A percentile compares a stretch with the other conserved stretches of the same genome.
Evolutionary conservation across 2,113 vertebrate genomes (phyloP).

Genomic region (Bos indicus): DNA sequence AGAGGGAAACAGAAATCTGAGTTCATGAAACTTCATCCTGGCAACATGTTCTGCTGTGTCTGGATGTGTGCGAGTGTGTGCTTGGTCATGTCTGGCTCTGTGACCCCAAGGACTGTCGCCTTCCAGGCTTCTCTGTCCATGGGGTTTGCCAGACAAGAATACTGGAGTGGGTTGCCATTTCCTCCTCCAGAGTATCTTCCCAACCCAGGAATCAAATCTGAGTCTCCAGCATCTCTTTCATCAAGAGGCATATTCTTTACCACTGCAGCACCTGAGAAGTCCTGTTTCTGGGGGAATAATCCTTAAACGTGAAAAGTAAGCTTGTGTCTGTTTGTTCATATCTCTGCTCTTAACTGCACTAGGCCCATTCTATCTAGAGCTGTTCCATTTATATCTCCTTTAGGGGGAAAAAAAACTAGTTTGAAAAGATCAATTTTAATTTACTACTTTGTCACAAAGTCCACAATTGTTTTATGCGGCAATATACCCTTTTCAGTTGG

Average conservation of each 20-base stretch:
- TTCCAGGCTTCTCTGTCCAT: not conserved
- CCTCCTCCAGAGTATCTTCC: not conserved
- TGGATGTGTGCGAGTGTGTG: not conserved
- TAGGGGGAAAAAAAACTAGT: not conserved
- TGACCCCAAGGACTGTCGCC: rapidly evolving
- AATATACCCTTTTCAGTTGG: not conserved
- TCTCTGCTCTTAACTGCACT: not conserved
- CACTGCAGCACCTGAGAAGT: not conserved
- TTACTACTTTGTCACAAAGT: not conserved
- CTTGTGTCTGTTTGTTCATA: not conserved
- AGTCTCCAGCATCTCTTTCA: not conserved
- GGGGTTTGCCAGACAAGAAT: not conserved
- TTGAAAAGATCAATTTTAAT: not conserved
- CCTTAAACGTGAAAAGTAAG: not conserved
- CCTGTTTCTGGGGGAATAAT: not conserved
- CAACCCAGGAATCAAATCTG: not conserved
- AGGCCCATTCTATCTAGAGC: not conserved
- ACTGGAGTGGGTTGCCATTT: not conserved
- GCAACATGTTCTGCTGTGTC: not conserved
- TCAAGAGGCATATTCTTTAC: not conserved
- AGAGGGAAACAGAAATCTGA: not conserved
- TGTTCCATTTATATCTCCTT: not conserved
- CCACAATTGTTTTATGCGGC: not conserved
- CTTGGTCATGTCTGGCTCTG: not conserved
- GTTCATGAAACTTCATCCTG: not conserved